These are phyloP conservation scores for Pissodes strobi DNA, from an alignment of 1,140 invertebrate genomes.

Conservation along the genomic window DNA sequence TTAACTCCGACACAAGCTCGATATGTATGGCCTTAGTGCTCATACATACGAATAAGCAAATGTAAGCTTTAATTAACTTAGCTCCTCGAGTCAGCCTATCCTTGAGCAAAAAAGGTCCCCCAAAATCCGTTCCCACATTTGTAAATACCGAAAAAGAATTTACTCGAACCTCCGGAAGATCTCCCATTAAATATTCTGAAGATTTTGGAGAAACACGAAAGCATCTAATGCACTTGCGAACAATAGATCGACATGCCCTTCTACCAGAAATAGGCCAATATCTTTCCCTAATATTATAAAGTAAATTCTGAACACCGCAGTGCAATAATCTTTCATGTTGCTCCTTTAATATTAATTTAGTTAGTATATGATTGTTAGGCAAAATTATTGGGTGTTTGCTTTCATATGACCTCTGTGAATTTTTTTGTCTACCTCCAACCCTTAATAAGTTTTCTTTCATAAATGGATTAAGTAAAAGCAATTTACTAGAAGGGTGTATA, in stretches of 20 bases:
- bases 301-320: conserved; percentile 40
- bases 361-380: conserved; percentile 43
- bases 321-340: too few relatives aligned
- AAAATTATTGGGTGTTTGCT: conserved; percentile 35
- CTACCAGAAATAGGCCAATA: conserved; percentile 37
- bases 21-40: too few relatives aligned
- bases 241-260: conserved; percentile 11
- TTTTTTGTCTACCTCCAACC: conserved; percentile 40
- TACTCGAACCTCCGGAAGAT: neutral
- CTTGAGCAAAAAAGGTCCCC: neutral
- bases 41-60: too few relatives aligned
- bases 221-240: conserved; percentile 5
- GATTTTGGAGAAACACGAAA: neutral
- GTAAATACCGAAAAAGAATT: neutral
- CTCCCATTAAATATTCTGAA: neutral
- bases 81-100: neutral
- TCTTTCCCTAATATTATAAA: conserved; percentile 27
- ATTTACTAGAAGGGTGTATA: too few relatives aligned
- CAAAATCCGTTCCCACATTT: neutral
- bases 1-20: too few relatives aligned
- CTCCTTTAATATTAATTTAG: too few relatives aligned
- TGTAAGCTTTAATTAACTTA: too few relatives aligned
- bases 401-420: conserved; percentile 26
- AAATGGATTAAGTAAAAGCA: too few relatives aligned
- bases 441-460: too few relatives aligned